phyloP scores from a whole-genome alignment of 2,113 vertebrate genomes.

The Panurus biarmicus region DNA sequence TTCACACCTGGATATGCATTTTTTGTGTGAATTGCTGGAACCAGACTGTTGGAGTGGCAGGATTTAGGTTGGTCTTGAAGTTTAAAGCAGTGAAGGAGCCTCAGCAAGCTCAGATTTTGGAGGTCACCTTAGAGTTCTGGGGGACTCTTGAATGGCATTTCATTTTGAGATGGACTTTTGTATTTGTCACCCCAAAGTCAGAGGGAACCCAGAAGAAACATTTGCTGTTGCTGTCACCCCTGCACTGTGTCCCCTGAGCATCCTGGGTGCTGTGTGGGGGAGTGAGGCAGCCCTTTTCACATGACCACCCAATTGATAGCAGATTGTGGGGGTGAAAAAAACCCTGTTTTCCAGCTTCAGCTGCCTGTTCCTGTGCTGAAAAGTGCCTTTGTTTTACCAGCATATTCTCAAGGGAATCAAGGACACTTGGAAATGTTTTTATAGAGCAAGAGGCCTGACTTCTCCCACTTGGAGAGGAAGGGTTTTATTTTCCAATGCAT shows the following conservation, averaged over 20 bases:
- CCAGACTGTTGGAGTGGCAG: not conserved
- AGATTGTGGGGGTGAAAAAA: not conserved
- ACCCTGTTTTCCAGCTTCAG: not conserved
- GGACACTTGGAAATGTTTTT: constrained; percentile 29
- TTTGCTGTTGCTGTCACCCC: constrained; percentile 37
- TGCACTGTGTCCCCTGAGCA: not conserved
- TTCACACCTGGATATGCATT: not conserved
- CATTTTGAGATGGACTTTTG: constrained; percentile 15
- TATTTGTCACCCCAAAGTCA: constrained; percentile 24
- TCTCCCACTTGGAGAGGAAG: constrained; percentile 1
- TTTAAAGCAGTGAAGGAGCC: not conserved
- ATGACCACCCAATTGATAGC: not conserved
- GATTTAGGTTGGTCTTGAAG: not conserved
- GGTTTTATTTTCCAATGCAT: not conserved
- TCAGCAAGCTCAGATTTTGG: not conserved
- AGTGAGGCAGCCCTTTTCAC: not conserved
- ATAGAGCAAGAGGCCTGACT: not conserved
- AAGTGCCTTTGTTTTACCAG: constrained; percentile 32
- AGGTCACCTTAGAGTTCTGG: constrained; percentile 17
- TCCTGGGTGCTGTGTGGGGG: not conserved
- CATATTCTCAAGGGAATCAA: not conserved
- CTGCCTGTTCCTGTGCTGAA: not conserved
- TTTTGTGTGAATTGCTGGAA: not conserved
- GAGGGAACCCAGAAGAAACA: constrained; percentile 28
- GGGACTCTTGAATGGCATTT: constrained; percentile 39